phyloP scores from a whole-genome alignment of 2,113 vertebrate genomes.

The Colaptes auratus region DNA sequence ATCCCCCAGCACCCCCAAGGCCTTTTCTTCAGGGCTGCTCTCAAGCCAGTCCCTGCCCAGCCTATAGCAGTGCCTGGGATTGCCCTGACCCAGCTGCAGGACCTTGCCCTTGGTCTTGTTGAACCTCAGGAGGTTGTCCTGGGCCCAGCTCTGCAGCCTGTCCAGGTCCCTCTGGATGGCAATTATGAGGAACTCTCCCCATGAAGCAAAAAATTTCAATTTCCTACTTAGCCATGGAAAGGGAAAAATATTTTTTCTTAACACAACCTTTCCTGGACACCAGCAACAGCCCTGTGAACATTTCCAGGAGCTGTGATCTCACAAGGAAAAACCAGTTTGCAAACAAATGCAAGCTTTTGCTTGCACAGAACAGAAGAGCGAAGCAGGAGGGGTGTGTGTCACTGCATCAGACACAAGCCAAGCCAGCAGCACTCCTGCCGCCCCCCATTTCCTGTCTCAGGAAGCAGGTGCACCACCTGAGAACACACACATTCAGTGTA shows the following conservation, averaged over 20 bases:
- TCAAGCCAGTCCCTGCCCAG: no score
- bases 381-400: neutral
- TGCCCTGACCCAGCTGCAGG: no score
- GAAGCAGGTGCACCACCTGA: neutral
- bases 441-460: neutral
- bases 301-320: conserved; percentile 16
- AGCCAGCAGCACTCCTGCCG: neutral
- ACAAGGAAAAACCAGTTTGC: neutral
- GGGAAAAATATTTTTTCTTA: conserved; percentile 7
- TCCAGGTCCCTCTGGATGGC: no score
- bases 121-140: no score
- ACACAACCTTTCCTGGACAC: neutral
- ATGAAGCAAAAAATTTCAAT: conserved; percentile 68
- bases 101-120: no score
- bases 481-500: neutral
- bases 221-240: conserved; percentile 60
- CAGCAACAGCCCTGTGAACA: neutral
- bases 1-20: no score
- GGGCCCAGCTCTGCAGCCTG: no score
- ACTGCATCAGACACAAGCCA: neutral
- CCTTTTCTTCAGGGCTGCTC: no score
- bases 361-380: neutral
- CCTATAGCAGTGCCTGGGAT: no score
- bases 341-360: neutral
- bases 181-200: conserved; percentile 49